Conservation (phyloP, 2,888 invertebrate species). For the Euclidia mi region DNA sequence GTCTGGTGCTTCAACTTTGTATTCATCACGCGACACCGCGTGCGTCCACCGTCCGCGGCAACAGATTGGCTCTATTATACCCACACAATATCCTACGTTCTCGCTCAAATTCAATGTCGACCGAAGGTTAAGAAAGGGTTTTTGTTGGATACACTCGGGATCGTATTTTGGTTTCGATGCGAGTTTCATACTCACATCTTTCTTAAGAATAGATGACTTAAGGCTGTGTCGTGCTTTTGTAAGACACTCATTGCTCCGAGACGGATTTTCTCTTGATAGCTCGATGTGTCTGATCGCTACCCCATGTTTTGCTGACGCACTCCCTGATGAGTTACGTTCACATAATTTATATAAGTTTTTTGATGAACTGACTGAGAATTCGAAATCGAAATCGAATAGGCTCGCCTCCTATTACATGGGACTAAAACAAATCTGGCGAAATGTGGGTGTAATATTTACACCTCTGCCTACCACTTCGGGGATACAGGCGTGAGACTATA, state of each 20-base stretch:
- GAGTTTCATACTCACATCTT: slow-evolving; percentile 32
- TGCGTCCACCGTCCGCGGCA: slow-evolving; percentile 46
- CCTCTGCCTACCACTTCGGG: no score
- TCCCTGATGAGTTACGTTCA: background rate
- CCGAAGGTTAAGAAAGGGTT: slow-evolving; percentile 57
- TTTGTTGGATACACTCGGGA: slow-evolving; percentile 45
- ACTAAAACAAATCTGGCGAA: no score
- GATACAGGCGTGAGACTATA: no score
- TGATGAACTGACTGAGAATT: no score
- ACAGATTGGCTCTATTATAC: slow-evolving; percentile 63
- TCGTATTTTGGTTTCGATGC: slow-evolving; percentile 39
- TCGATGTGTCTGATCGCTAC: slow-evolving; percentile 2
- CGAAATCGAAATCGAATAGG: no score
- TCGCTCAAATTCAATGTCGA: slow-evolving; percentile 64
- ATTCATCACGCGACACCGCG: slow-evolving; percentile 54
- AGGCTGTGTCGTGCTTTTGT: slow-evolving; percentile 18
- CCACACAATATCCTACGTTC: slow-evolving; percentile 60
- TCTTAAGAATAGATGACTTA: slow-evolving; percentile 25
- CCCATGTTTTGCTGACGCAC: slow-evolving; percentile 6
- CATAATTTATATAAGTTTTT: no score
- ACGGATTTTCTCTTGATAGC: slow-evolving; percentile 16
- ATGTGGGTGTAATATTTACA: no score
- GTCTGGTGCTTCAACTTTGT: slow-evolving; percentile 49
- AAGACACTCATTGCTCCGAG: slow-evolving; percentile 21
- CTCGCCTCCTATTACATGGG: no score